A percentile compares a stretch with the other conserved stretches of the same genome.
Conservation (phyloP, 2,113 vertebrate species). For the Apus apus region DNA sequence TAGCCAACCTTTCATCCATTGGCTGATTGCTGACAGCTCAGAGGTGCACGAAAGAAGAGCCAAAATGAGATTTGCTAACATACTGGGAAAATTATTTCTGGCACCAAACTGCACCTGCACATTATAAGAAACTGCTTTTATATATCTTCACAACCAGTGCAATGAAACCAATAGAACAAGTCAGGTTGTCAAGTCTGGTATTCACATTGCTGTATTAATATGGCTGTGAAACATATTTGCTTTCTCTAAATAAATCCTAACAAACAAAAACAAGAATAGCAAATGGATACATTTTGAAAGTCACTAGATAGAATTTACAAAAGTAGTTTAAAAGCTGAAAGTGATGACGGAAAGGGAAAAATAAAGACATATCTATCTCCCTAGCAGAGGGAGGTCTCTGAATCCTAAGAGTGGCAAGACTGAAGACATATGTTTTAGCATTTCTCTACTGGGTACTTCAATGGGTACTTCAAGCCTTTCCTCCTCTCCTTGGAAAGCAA, state of each 20-base stretch:
- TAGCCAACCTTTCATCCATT: constrained; percentile 54
- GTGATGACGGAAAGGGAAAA: not conserved
- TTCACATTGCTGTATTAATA: not conserved
- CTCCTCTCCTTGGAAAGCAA: not conserved
- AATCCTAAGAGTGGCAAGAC: not conserved
- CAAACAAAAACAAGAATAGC: not conserved
- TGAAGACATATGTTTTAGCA: not conserved
- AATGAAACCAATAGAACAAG: not conserved
- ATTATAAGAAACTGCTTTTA: not conserved
- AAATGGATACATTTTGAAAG: not conserved
- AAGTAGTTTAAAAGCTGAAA: not conserved
- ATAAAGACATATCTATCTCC: not conserved
- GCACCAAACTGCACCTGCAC: not conserved
- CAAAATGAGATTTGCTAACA: constrained; percentile 50
- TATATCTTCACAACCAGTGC: not conserved
- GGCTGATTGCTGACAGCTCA: constrained; percentile 58
- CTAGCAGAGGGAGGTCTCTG: not conserved
- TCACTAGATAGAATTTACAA: not conserved
- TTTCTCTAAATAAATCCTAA: not conserved
- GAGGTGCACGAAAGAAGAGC: constrained; percentile 33
- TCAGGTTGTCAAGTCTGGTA: not conserved
- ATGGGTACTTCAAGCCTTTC: not conserved
- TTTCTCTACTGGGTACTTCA: not conserved
- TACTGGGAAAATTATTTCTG: constrained; percentile 32
- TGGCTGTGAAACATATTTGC: not conserved